Evolutionary conservation across 2,888 invertebrate species (phyloP).

Genomic region (Amorpha juglandis): DNA sequence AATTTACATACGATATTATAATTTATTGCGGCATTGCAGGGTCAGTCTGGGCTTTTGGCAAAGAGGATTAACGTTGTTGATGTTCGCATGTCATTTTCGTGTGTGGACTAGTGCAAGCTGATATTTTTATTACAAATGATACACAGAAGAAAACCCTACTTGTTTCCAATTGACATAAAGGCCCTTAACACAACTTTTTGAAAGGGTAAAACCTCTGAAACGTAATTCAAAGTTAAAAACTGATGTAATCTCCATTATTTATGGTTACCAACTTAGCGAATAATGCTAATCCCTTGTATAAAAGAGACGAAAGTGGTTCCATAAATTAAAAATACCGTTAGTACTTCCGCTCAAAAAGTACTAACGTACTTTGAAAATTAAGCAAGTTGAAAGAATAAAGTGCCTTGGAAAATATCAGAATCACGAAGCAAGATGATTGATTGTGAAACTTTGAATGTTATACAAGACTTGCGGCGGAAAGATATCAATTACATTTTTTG

Average conservation of each 20-base stretch:
- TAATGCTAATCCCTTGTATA: neutral
- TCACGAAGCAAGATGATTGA: neutral
- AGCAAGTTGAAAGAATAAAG: neutral
- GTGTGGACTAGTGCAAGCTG: too few relatives aligned
- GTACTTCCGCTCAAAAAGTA: neutral
- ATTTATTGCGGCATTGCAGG: too few relatives aligned
- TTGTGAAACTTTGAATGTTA: neutral
- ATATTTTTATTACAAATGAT: too few relatives aligned
- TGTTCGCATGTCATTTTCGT: too few relatives aligned
- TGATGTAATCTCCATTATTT: neutral
- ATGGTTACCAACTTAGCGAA: neutral
- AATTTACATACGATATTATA: too few relatives aligned
- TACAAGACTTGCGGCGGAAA: neutral
- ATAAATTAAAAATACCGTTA: neutral
- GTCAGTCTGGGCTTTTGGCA: too few relatives aligned
- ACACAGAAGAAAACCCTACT: too few relatives aligned
- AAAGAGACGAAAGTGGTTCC: neutral
- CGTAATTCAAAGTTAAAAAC: neutral
- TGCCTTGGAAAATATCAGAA: neutral
- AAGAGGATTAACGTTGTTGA: too few relatives aligned
- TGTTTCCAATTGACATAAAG: neutral
- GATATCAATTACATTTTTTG: neutral
- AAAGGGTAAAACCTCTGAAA: neutral
- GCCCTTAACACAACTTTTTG: neutral
- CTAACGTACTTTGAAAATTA: neutral